Evolutionary conservation across 2,797 vertebrate species (phyloP).

Genomic region (Microctenopoma lineatum): DNA sequence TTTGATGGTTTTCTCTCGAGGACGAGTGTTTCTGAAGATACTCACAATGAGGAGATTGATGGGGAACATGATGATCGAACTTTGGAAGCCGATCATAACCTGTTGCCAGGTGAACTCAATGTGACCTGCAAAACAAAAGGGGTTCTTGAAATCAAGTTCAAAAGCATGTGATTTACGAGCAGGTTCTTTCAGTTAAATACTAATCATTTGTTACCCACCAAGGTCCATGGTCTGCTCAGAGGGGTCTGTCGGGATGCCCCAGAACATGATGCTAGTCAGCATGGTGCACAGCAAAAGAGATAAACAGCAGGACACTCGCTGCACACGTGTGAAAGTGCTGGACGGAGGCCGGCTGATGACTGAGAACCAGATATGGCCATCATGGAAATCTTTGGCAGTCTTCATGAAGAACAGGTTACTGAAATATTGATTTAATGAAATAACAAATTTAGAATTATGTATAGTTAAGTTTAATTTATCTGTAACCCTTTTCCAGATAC

Average conservation of each 20-base stretch:
- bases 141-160: neutral
- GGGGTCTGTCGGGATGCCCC: constrained; percentile 92
- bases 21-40: constrained; percentile 90
- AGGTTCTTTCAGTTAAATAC: neutral
- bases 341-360: constrained; percentile 89
- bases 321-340: constrained; percentile 92
- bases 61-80: constrained; percentile 96
- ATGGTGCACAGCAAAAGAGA: constrained; percentile 96
- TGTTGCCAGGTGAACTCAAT: constrained; percentile 97
- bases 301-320: constrained; percentile 95
- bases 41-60: constrained; percentile 96
- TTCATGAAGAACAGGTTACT: constrained; percentile 96
- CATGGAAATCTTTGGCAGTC: constrained; percentile 91
- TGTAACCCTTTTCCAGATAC: neutral
- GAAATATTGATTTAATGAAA: neutral
- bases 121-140: constrained; percentile 82
- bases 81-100: constrained; percentile 94
- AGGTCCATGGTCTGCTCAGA: constrained; percentile 96
- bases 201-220: constrained; percentile 79
- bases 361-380: constrained; percentile 95
- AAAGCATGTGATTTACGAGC: neutral
- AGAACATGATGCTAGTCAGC: constrained; percentile 98
- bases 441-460: neutral
- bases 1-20: constrained; percentile 68
- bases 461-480: neutral